Evolutionary conservation across 1,140 invertebrate species (phyloP).

Genomic region (Tetramorium parvispinum): DNA sequence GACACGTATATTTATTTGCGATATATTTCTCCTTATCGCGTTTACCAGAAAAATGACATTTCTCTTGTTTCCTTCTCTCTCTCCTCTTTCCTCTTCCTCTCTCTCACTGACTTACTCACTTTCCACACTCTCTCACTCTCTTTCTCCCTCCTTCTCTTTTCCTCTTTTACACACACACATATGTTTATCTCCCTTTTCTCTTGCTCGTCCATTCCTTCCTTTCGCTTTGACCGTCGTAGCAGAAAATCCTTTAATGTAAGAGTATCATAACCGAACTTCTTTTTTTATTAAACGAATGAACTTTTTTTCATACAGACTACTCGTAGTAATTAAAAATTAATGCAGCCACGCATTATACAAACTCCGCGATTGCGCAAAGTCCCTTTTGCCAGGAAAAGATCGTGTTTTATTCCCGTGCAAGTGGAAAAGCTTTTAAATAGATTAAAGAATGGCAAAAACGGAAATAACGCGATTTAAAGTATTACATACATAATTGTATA

Average conservation of each 20-base stretch:
- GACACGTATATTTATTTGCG: conserved; percentile 54
- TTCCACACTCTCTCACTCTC: not conserved
- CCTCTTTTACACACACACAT: too few relatives aligned
- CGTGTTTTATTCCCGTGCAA: not conserved
- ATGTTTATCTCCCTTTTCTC: not conserved
- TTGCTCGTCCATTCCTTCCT: not conserved
- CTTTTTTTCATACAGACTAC: not conserved
- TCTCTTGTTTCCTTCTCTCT: not conserved
- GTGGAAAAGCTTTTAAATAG: not conserved
- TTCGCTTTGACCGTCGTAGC: conserved; percentile 4
- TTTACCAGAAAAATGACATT: conserved; percentile 34
- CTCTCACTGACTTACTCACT: not conserved
- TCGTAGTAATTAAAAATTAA: conserved; percentile 52
- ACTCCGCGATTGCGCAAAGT: not conserved
- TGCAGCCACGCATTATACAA: not conserved
- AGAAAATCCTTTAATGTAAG: conserved; percentile 9
- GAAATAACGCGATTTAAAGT: conserved; percentile 9
- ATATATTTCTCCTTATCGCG: conserved; percentile 47
- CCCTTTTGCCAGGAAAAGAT: not conserved
- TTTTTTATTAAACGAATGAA: conserved; percentile 45
- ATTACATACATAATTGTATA: conserved; percentile 11
- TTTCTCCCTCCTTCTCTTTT: not conserved
- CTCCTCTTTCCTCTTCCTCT: not conserved
- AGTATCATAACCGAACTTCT: not conserved
- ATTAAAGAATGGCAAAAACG: not conserved